Evolutionary conservation across 2,797 vertebrate species (phyloP), one percentile per base, ranked within the genome.

Genomic region (Typhlichthys subterraneus): DNA sequence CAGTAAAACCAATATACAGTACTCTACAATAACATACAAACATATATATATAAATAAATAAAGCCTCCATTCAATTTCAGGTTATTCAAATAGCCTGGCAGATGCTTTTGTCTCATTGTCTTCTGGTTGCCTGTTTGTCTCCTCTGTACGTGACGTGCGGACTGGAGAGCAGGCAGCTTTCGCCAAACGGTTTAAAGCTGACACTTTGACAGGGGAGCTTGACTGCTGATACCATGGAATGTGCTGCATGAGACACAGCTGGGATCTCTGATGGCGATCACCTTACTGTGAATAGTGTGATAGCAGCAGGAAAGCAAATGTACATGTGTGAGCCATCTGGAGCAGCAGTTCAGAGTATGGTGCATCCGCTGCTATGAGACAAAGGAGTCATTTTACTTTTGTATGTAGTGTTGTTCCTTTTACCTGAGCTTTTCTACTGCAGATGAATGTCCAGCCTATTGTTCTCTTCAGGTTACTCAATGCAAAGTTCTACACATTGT

Each of bases 291-390:
- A 87, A 84, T 73, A 84, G 76, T 76, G 71, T 73, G 83, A 90
- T 80, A 85, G 82, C 80, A 88, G 85, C 83, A 80, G 86, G 84
- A 87, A 85, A 86, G 78, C 74, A 78, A 87, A 75, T 61, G 75
- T 87, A 85, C 91, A 92, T 89, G 86, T 90, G 88, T 86, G 72
- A 83, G 81, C 88, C 88, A 90, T 90, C 86, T 91, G 89, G 90
- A 89, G 85, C 85, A 84, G 75, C 82, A 61, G 62, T 70, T 81
- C 76, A 83, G 81, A 84, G 85, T 68, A 79, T 61, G 45, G 59
- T 76, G 74, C 79, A 83, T 87, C 79, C 79, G 81, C 67, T 76
- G 64, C 63, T 50, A 67, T 66, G 69, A 76, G 73, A 91, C 86
- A 89, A 90, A 89, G 77, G 70, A 76, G 61, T 72, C 78, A 74